Evolutionary conservation across 2,888 invertebrate species (phyloP).

Genomic region (Tipula helvola): DNA sequence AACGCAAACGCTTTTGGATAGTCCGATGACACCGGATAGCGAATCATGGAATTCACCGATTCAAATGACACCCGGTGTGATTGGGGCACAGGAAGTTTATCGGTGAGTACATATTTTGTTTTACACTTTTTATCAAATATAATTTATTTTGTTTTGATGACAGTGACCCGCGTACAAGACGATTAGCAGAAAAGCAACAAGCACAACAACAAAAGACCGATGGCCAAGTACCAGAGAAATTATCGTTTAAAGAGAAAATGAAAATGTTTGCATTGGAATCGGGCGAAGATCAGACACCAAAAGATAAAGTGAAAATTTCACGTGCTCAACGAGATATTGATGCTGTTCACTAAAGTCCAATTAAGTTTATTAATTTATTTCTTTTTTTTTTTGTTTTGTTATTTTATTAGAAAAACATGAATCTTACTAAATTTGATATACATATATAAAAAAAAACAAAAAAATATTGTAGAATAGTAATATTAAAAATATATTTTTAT

Average conservation of each 20-base stretch:
- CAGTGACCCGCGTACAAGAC: slow-evolving; percentile 80
- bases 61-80: slow-evolving; percentile 82
- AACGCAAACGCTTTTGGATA: slow-evolving; percentile 66
- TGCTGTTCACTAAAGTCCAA: slow-evolving; percentile 41
- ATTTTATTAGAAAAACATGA: neutral
- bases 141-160: neutral
- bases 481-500: slow-evolving; percentile 8
- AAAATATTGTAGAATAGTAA: neutral
- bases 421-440: neutral
- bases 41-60: slow-evolving; percentile 33
- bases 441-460: neutral
- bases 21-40: slow-evolving; percentile 53
- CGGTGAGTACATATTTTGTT: slow-evolving; percentile 39
- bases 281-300: slow-evolving; percentile 83
- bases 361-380: neutral
- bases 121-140: neutral
- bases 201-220: slow-evolving; percentile 40
- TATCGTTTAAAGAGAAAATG: slow-evolving; percentile 98
- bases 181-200: slow-evolving; percentile 70
- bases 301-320: slow-evolving; percentile 92
- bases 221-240: slow-evolving; percentile 65
- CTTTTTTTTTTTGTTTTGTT: neutral
- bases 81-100: slow-evolving; percentile 97
- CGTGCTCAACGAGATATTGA: slow-evolving; percentile 92
- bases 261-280: slow-evolving; percentile 98